Percentiles rank a stretch among this genome's conserved stretches.
These are phyloP conservation scores for Molossus alvarezi DNA, from an alignment of 2,797 vertebrate genomes.

Conservation along the genomic window DNA sequence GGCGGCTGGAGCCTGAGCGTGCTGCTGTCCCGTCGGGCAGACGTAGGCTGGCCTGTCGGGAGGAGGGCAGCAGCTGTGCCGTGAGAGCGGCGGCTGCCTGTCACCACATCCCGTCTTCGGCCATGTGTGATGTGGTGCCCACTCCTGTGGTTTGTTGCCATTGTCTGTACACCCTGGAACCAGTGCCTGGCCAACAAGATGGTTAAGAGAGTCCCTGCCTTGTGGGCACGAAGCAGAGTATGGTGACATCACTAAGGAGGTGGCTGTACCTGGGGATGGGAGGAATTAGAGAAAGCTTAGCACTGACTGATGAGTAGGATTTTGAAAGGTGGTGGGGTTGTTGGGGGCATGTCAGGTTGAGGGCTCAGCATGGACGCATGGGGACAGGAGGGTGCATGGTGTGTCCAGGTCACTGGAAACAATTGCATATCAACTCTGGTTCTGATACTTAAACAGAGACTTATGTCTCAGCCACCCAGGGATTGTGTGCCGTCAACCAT, in stretches of 20 bases:
- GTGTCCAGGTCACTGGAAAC: neutral
- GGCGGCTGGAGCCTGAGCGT: neutral
- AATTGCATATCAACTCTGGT: neutral
- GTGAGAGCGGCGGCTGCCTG: too few relatives aligned
- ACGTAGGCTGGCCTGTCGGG: neutral
- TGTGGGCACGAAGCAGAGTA: neutral
- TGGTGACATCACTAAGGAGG: neutral
- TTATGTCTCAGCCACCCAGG: neutral
- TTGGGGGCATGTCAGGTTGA: neutral
- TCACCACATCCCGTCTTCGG: neutral
- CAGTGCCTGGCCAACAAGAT: neutral
- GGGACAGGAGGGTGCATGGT: neutral
- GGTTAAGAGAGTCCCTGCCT: neutral
- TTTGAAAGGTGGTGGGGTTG: neutral
- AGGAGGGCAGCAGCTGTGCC: neutral
- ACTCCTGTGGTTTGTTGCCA: neutral
- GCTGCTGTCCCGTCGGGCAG: neutral
- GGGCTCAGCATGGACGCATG: neutral
- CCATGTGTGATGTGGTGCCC: neutral
- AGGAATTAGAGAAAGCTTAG: neutral
- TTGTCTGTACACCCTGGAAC: neutral
- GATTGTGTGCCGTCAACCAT: neutral
- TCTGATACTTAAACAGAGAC: neutral
- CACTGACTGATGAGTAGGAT: neutral
- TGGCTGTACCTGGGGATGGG: too few relatives aligned